Evolutionary conservation across 2,113 vertebrate genomes (phyloP), one percentile per base, ranked within the genome.

Genomic region (Pogonocichla stellata): DNA sequence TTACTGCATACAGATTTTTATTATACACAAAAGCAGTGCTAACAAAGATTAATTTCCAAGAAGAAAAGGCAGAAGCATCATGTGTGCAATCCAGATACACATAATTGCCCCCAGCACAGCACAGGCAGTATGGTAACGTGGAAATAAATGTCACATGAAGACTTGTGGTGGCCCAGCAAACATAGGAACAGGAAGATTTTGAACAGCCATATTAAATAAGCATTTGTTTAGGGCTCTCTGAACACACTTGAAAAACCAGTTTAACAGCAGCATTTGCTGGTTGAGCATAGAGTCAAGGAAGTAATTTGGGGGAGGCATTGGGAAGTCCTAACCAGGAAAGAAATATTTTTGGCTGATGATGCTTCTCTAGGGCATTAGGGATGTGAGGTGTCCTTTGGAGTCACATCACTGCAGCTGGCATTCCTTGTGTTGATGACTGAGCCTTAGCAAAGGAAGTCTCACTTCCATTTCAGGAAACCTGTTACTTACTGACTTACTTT

Each of bases 161-260:
- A 29, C n/a, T 92, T 2, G 0, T 22, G 60, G 65, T 90, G 53
- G 42, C 64, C 66, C 36, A 33, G 61, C 29, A 87, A 82, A 69
- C 54, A 53, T 9, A 60, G 22, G 31, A 58, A 33, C 58, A 36
- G 34, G 82, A 72, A 69, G 60, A 22, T 65, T 86, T 84, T 90
- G 56, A 80, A 14, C 47, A 92, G 54, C 19, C 1, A 0, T 40
- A 33, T 69, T 72, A 28, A 38, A 43, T 1, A 2, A 40, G 10
- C 10, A 25, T 83, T 85, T 91, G 23, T 54, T 87, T 82, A 58
- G 50, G 54, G 40, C n/a, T 51, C 4, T 90, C 38, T 83, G 64
- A 80, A 71, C 38, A 51, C 19, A 8, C 81, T 73, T 65, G 89
- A 88, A 90, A 90, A 88, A 94, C 79, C 67, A 78, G 90, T 93